Percentiles rank a stretch among this genome's conserved stretches.
Evolutionary conservation across 2,797 vertebrate genomes (phyloP).

Genomic region (Myripristis jacobus): DNA sequence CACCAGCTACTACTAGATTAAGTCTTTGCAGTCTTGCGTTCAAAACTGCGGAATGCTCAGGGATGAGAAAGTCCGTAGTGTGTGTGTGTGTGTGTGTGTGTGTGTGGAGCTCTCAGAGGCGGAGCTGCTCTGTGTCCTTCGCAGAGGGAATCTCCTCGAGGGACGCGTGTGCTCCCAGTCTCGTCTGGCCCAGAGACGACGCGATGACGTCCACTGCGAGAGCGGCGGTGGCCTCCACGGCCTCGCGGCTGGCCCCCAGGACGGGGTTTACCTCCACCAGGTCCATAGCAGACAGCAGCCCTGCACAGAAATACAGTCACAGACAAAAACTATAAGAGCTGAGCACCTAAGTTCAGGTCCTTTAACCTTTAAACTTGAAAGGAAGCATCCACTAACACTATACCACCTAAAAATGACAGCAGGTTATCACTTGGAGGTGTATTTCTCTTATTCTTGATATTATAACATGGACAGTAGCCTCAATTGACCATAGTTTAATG

Average conservation of each 20-base stretch:
- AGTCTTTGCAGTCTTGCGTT: conserved; percentile 49
- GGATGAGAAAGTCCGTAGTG: conserved; percentile 55
- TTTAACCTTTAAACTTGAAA: no score
- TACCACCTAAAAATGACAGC: no score
- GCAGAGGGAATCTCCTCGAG: conserved; percentile 85
- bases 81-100: conserved; percentile 2
- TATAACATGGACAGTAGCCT: no score
- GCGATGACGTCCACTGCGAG: conserved; percentile 93
- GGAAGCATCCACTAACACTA: no score
- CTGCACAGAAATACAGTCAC: conserved; percentile 70
- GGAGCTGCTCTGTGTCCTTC: conserved; percentile 85
- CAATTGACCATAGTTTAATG: no score
- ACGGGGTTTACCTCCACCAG: conserved; percentile 96
- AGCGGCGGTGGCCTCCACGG: conserved; percentile 88
- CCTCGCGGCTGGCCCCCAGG: conserved; percentile 87
- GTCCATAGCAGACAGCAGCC: conserved; percentile 94
- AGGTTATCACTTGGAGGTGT: no score
- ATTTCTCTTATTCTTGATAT: no score
- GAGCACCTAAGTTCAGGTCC: no score
- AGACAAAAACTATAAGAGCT: conserved; percentile 2
- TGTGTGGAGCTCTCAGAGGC: conserved; percentile 69
- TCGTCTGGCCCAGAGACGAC: conserved; percentile 92
- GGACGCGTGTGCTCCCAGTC: conserved; percentile 87
- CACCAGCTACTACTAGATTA: conserved; percentile 35
- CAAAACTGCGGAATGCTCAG: conserved; percentile 79